Percentiles rank a stretch among this genome's conserved stretches.
Conservation (phyloP, 92 coral and sea anemone genomes). For the Palythoa grandis region DNA sequence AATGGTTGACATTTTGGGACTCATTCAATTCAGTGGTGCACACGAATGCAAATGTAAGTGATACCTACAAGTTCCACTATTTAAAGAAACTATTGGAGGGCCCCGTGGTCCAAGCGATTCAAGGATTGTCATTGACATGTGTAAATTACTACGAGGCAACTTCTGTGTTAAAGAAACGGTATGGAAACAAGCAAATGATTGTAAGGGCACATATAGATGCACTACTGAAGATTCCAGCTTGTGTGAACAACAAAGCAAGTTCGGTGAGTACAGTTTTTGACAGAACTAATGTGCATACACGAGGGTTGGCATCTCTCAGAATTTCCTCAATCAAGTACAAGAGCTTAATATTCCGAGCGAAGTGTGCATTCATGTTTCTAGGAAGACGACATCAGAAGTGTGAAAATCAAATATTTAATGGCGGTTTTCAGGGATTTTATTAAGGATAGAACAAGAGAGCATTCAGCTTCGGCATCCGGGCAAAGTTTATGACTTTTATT, state of each 20-base stretch:
- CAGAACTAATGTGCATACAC: constrained; percentile 48
- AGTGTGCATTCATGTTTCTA: constrained; percentile 47
- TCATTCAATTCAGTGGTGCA: no score
- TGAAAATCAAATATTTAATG: constrained; percentile 58
- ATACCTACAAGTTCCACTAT: constrained; percentile 21
- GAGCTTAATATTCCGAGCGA: constrained; percentile 60
- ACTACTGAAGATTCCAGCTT: constrained; percentile 38
- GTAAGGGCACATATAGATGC: constrained; percentile 52
- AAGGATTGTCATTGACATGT: background rate
- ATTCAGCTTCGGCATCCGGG: no score
- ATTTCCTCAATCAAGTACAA: constrained; percentile 35
- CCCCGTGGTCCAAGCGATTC: background rate
- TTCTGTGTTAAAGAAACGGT: background rate
- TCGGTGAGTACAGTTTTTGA: constrained; percentile 50
- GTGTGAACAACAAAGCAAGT: constrained; percentile 29
- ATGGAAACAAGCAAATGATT: background rate
- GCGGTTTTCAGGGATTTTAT: no score
- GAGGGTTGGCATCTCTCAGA: constrained; percentile 51
- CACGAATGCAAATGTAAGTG: constrained; percentile 6
- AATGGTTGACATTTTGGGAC: constrained; percentile 58
- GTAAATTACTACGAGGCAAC: constrained; percentile 2
- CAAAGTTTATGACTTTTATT: no score
- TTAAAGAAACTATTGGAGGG: constrained; percentile 11
- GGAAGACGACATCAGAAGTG: constrained; percentile 46
- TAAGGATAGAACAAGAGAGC: no score